These are phyloP conservation scores for Trissolcus brochymenae DNA, from an alignment of 2,888 invertebrate genomes.

Conservation along the genomic window DNA sequence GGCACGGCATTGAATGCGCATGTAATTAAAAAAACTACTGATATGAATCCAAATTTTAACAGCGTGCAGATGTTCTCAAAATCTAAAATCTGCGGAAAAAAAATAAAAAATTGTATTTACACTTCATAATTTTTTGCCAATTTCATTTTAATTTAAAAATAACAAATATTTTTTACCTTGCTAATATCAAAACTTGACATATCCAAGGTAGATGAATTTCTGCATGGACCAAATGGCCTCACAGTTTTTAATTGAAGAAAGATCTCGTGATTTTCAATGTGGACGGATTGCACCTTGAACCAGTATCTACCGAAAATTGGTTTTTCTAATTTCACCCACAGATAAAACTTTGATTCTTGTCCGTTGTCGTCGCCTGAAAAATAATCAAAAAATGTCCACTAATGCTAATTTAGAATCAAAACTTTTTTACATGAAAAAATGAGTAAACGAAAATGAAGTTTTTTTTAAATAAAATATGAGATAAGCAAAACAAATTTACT, in stretches of 20 bases:
- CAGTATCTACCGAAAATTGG: constrained; percentile 67
- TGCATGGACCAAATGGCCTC: constrained; percentile 57
- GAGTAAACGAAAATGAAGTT: no score
- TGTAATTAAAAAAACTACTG: constrained; percentile 67
- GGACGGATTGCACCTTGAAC: constrained; percentile 65
- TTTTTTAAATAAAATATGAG: no score
- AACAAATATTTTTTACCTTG: constrained; percentile 53
- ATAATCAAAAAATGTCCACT: no score
- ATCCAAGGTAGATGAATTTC: constrained; percentile 36
- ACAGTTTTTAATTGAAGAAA: constrained; percentile 62
- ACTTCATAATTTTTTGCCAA: background rate
- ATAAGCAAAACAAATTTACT: constrained; percentile 46
- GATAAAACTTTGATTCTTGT: constrained; percentile 51
- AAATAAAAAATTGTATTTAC: background rate
- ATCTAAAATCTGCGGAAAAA: constrained; percentile 66
- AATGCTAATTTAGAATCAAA: no score
- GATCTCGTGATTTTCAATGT: constrained; percentile 59
- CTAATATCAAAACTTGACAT: constrained; percentile 59
- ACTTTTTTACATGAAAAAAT: background rate
- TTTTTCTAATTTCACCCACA: constrained; percentile 65
- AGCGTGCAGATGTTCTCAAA: constrained; percentile 67
- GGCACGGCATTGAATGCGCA: constrained; percentile 64
- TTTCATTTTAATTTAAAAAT: background rate
- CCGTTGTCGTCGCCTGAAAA: constrained; percentile 27
- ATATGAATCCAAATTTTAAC: constrained; percentile 67